phyloP scores from a whole-genome alignment of 2,113 vertebrate species.

The Ornithorhynchus anatinus region DNA sequence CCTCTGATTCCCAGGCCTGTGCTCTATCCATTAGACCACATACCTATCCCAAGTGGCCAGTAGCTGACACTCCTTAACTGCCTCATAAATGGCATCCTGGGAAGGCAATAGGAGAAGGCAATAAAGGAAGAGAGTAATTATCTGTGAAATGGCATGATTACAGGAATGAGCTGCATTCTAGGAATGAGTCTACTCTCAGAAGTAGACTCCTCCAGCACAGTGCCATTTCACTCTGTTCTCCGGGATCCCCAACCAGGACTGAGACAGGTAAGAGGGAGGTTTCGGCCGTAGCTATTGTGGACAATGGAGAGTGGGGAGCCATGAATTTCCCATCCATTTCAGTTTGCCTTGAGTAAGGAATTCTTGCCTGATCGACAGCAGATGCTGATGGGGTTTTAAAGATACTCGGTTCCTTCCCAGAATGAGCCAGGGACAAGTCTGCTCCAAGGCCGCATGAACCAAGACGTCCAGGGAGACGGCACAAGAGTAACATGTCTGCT shows the following conservation, averaged over 20 bases:
- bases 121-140: slow-evolving; percentile 61
- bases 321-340: slow-evolving; percentile 46
- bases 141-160: slow-evolving; percentile 50
- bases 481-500: too few relatives aligned
- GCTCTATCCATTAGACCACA: too few relatives aligned
- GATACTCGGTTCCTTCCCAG: neutral
- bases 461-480: too few relatives aligned
- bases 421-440: too few relatives aligned
- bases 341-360: slow-evolving; percentile 43
- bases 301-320: slow-evolving; percentile 38
- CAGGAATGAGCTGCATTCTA: slow-evolving; percentile 20
- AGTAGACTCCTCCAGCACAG: neutral
- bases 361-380: slow-evolving; percentile 45
- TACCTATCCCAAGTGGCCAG: neutral
- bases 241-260: neutral
- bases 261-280: too few relatives aligned
- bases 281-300: too few relatives aligned
- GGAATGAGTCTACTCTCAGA: neutral
- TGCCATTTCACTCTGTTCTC: neutral
- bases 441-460: too few relatives aligned
- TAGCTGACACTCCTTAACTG: neutral
- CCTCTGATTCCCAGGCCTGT: too few relatives aligned
- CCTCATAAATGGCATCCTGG: neutral
- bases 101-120: slow-evolving; percentile 9
- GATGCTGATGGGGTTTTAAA: slow-evolving; percentile 25